phyloP scores from a whole-genome alignment of 2,888 invertebrate species.

The Orgyia antiqua region DNA sequence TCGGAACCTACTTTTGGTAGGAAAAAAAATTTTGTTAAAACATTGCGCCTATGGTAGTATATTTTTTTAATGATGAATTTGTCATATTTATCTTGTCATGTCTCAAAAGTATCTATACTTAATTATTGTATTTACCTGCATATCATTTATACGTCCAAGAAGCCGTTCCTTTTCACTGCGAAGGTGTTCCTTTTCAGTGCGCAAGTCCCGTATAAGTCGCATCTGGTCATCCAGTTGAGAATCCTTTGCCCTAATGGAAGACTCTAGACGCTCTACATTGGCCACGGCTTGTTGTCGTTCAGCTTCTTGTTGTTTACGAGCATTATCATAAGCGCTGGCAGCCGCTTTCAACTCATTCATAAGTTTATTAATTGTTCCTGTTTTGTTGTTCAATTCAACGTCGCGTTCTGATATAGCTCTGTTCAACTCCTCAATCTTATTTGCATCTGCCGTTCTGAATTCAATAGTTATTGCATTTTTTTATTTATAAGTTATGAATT shows the following conservation, averaged over 20 bases:
- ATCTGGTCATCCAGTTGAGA: constrained; percentile 41
- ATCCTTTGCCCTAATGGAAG: constrained; percentile 38
- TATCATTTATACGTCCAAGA: constrained; percentile 39
- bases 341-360: constrained; percentile 16
- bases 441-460: constrained; percentile 1
- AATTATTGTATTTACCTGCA: constrained; percentile 38
- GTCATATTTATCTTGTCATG: no score
- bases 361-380: constrained; percentile 17
- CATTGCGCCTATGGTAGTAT: no score
- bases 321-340: constrained; percentile 12
- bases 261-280: neutral
- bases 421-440: neutral
- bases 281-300: constrained; percentile 3
- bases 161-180: constrained; percentile 40
- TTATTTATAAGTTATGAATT: no score
- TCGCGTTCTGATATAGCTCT: constrained; percentile 6
- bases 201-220: constrained; percentile 39
- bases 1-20: no score
- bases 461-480: no score
- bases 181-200: constrained; percentile 44
- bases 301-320: constrained; percentile 14
- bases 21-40: no score
- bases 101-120: no score
- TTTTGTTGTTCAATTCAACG: constrained; percentile 14
- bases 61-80: no score